phyloP scores from a whole-genome alignment of 2,888 invertebrate species.

The Torymus tubicola region DNA sequence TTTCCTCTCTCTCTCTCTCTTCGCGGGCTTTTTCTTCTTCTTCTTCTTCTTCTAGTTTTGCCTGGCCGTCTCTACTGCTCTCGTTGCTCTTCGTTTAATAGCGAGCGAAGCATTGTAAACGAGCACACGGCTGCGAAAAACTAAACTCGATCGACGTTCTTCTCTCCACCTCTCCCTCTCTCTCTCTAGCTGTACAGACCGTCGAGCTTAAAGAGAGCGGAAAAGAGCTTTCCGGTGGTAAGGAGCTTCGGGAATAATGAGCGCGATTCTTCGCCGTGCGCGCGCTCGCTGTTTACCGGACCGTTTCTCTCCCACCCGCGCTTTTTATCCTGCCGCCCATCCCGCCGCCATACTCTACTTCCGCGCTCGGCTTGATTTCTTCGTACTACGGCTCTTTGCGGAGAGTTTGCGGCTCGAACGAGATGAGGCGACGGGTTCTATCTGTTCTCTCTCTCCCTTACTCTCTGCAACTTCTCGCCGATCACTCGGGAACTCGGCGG shows the following conservation, averaged over 20 bases:
- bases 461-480: too few species aligned
- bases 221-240: slow-evolving; percentile 18
- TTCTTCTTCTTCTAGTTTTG: too few species aligned
- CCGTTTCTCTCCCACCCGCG: slow-evolving; percentile 23
- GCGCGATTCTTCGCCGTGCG: slow-evolving; percentile 26
- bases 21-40: not conserved
- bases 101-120: too few species aligned
- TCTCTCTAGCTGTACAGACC: too few species aligned
- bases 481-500: too few species aligned
- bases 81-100: too few species aligned
- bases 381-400: not conserved
- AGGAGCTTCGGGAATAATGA: slow-evolving; percentile 45
- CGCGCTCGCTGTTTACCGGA: slow-evolving; percentile 23
- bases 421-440: not conserved
- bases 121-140: not conserved
- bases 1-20: slow-evolving; percentile 5
- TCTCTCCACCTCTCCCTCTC: not conserved
- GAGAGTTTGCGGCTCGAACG: not conserved
- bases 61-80: too few species aligned
- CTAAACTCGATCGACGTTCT: slow-evolving; percentile 22
- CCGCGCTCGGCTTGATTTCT: too few species aligned
- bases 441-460: not conserved
- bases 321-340: not conserved
- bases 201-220: too few species aligned
- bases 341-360: too few species aligned